A percentile compares a stretch with the other conserved stretches of the same genome.
Conservation (phyloP, 2,797 vertebrate species). For the Gallinago stenura region DNA sequence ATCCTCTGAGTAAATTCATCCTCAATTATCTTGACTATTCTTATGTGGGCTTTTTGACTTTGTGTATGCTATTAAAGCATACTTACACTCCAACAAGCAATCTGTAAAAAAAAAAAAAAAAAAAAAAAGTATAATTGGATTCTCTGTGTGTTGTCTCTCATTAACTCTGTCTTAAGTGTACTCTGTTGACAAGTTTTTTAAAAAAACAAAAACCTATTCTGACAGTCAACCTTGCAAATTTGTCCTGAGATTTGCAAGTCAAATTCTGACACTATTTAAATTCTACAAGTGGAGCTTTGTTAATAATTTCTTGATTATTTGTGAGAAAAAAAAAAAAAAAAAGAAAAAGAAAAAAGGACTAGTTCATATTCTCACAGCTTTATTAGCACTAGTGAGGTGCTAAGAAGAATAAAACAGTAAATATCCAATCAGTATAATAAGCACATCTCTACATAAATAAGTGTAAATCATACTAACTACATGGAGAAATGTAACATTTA, state of each 20-base stretch:
- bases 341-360: neutral
- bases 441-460: neutral
- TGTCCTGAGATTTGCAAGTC: conserved; percentile 44
- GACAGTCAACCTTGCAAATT: conserved; percentile 58
- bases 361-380: neutral
- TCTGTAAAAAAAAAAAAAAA: neutral
- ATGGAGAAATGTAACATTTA: neutral
- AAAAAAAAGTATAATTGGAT: conserved; percentile 54
- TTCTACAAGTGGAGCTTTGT: conserved; percentile 19
- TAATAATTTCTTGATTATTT: conserved; percentile 46
- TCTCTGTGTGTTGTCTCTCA: conserved; percentile 52
- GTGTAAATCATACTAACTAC: neutral
- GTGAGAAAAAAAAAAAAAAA: neutral
- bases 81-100: conserved; percentile 46
- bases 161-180: conserved; percentile 40
- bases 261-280: conserved; percentile 51
- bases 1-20: neutral
- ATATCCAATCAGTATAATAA: neutral
- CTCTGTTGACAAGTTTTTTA: conserved; percentile 41
- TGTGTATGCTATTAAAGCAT: conserved; percentile 40
- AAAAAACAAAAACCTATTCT: neutral
- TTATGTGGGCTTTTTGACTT: conserved; percentile 55
- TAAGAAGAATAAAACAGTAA: neutral
- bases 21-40: conserved; percentile 43
- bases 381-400: rapidly evolving